Evolutionary conservation across 2,888 invertebrate species (phyloP).

Genomic region (Melolontha melolontha): DNA sequence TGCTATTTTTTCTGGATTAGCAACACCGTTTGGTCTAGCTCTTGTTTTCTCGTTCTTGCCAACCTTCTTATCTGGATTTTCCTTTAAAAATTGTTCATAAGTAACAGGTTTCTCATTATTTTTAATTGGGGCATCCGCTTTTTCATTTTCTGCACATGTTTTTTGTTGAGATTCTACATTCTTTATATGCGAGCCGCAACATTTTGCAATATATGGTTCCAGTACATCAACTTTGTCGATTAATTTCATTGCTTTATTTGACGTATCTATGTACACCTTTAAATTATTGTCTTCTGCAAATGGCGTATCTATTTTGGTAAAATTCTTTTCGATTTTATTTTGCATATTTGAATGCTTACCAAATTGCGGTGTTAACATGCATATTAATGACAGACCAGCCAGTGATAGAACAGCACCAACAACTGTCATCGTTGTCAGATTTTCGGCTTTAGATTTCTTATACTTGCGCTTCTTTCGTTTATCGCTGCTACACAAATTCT

Average conservation of each 20-base stretch:
- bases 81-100: conserved; percentile 3
- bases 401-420: conserved; percentile 55
- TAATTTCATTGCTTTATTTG: conserved; percentile 21
- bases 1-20: background rate
- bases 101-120: background rate
- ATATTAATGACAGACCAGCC: conserved; percentile 55
- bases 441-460: conserved; percentile 49
- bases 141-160: background rate
- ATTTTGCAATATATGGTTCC: conserved; percentile 25
- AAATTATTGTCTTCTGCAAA: conserved; percentile 18
- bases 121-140: background rate
- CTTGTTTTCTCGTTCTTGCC: conserved; percentile 2
- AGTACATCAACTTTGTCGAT: conserved; percentile 16
- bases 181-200: conserved; percentile 21
- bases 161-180: background rate
- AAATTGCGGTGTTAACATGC: conserved; percentile 51
- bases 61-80: background rate
- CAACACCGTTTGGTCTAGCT: background rate
- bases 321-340: conserved; percentile 40
- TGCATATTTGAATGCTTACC: conserved; percentile 29
- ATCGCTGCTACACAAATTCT: conserved; percentile 32
- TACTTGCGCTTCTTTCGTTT: conserved; percentile 41
- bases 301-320: conserved; percentile 35
- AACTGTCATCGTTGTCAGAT: conserved; percentile 53
- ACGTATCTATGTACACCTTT: conserved; percentile 38